phyloP scores from a whole-genome alignment of 2,888 invertebrate species.

The Drosophila kambysellisi region DNA sequence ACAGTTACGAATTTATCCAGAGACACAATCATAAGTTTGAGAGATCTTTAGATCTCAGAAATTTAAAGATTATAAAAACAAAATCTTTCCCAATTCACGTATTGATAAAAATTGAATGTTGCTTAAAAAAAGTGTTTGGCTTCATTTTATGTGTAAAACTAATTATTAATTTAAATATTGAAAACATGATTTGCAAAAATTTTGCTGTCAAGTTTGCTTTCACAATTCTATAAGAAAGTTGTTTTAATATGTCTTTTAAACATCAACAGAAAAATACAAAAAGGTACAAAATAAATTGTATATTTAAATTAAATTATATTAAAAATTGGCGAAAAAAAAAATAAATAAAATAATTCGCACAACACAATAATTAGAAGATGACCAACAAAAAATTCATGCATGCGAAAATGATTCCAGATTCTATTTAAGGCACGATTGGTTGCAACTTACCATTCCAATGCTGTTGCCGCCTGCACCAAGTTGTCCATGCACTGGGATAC shows the following conservation, averaged over 20 bases:
- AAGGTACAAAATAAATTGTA: neutral
- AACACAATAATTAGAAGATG: neutral
- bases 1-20: neutral
- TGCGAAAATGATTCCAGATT: neutral
- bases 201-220: neutral
- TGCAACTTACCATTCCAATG: conserved; percentile 86
- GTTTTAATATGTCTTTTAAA: neutral
- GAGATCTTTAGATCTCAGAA: neutral
- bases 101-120: neutral
- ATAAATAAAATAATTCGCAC: too few relatives aligned
- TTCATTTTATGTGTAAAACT: neutral
- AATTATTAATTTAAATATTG: neutral
- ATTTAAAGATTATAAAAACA: neutral
- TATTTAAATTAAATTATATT: neutral
- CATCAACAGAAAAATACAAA: neutral
- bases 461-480: conserved; percentile 92
- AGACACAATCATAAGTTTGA: neutral
- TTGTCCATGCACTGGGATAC: conserved; percentile 97
- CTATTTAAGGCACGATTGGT: neutral
- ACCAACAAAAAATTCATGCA: neutral
- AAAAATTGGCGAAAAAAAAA: neutral
- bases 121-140: neutral
- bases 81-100: neutral
- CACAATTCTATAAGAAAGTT: neutral
- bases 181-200: neutral